Base-by-base conservation (phyloP, 1,140 invertebrate species). In the Drosophila miranda region DNA sequence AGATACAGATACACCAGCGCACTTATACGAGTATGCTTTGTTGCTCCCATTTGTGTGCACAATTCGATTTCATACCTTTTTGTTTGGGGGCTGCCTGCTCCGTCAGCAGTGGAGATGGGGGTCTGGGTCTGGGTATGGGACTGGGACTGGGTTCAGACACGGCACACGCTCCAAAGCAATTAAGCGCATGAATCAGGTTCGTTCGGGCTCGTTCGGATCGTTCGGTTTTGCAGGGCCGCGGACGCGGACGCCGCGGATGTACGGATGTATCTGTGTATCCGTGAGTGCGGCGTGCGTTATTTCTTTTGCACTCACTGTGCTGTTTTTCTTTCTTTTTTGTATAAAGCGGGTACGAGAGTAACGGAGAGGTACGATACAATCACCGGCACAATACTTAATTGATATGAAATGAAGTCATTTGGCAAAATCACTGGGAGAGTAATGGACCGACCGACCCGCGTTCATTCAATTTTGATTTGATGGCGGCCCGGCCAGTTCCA, bases 381-480 rank as follows among this genome's bases (percentile, higher is more conserved):
- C 57, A 75, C 63, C 55, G 80, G 64, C 72, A 69, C 78, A 89
- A 89, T 89, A 89, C 78, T 89, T 89, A 89, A 89, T 89, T 89
- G 87, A 89, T 89, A 89, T 89, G 81, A 89, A 89, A 89, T 89
- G 87, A 87, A 89, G 87, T 89, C 87, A 89, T 89, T 89, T 89
- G 87, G 82, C 87, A 87, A 89, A 89, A 89, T 89, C 87, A 78
- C 72, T 87, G 82, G 75, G 43, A 82, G 82, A 81, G 82, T 84
- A 84, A 84, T 84, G 77, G 82, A 78, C 82, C 78, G 78, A 38
- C 11, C 34, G 11, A 8, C 34, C 4, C 30, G 9, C 75, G 71
- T 68, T 88, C 81, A 81, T 88, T 87, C 78, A 86, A 87, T 87
- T 86, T 38, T 82, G 73, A 81, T 77, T 82, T 81, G 82, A 86